phyloP scores from a whole-genome alignment of 2,113 vertebrate genomes.

The Malurus alboscapulatus region DNA sequence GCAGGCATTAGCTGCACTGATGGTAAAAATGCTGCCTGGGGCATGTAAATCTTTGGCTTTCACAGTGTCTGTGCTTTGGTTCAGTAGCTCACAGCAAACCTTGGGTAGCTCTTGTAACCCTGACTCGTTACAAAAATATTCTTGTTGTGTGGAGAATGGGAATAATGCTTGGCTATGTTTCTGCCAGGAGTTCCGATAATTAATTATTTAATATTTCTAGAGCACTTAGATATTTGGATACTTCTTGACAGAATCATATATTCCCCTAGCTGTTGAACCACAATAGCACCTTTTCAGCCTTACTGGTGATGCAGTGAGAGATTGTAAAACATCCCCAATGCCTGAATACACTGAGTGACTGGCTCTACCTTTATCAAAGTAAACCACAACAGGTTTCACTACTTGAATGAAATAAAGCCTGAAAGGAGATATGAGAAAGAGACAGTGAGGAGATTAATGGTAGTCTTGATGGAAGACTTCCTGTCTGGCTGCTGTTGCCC shows the following conservation, averaged over 20 bases:
- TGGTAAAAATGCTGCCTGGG: not conserved
- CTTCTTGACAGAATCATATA: not conserved
- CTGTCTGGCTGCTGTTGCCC: not conserved
- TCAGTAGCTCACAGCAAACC: not conserved
- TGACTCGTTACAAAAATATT: not conserved
- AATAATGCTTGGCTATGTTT: not conserved
- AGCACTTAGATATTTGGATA: not conserved
- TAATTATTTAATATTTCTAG: slow-evolving; percentile 26
- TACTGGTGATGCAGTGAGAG: not conserved
- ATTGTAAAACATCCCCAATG: slow-evolving; percentile 3
- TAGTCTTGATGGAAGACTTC: slow-evolving; percentile 20
- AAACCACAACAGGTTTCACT: slow-evolving; percentile 65
- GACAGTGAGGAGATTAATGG: not conserved
- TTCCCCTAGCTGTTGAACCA: slow-evolving; percentile 38
- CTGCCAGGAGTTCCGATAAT: not conserved
- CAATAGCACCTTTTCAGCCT: slow-evolving; percentile 35
- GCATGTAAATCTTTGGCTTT: not conserved
- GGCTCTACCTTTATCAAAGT: slow-evolving; percentile 48
- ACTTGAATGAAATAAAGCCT: slow-evolving; percentile 58
- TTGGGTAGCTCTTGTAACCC: not conserved
- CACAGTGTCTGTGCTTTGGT: not conserved
- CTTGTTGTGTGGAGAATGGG: not conserved
- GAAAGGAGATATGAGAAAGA: slow-evolving; percentile 44
- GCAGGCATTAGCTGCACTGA: not conserved
- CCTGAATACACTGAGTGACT: slow-evolving; percentile 4